Evolutionary conservation across 2,888 invertebrate genomes (phyloP).

Genomic region (Byasa hedistus): DNA sequence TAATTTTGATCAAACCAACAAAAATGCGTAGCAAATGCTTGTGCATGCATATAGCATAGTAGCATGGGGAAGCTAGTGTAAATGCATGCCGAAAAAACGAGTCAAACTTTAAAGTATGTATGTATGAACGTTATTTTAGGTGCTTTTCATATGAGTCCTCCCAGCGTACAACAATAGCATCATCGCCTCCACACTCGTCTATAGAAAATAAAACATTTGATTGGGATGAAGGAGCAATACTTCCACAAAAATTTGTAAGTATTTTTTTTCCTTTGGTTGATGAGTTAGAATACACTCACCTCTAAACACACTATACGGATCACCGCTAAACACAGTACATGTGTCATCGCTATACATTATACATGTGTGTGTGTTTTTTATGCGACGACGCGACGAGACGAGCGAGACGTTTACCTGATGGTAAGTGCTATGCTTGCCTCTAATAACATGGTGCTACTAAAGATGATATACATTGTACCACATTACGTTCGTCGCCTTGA

Average conservation of each 20-base stretch:
- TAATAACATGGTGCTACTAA: too few species aligned
- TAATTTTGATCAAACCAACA: too few species aligned
- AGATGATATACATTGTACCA: too few species aligned
- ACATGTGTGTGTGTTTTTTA: too few species aligned
- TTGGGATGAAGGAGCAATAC: constrained; percentile 70
- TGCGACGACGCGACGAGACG: too few species aligned
- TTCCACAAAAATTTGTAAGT: constrained; percentile 69
- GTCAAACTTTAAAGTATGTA: constrained; percentile 9
- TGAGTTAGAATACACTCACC: too few species aligned
- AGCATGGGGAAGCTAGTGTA: constrained; percentile 12
- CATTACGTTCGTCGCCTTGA: too few species aligned
- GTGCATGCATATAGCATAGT: constrained; percentile 11
- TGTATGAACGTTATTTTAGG: constrained; percentile 63
- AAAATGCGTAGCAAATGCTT: neutral
- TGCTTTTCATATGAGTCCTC: constrained; percentile 87
- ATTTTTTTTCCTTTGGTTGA: neutral
- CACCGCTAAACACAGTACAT: too few species aligned
- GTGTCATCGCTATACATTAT: too few species aligned
- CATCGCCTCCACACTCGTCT: constrained; percentile 69
- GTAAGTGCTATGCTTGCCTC: too few species aligned
- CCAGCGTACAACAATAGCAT: constrained; percentile 78
- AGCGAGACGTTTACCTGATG: too few species aligned
- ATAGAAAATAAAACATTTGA: constrained; percentile 72
- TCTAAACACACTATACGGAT: too few species aligned
- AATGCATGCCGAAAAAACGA: constrained; percentile 33